These are phyloP conservation scores for Dorcus hopei DNA, from an alignment of 2,888 invertebrate species.

Conservation along the genomic window DNA sequence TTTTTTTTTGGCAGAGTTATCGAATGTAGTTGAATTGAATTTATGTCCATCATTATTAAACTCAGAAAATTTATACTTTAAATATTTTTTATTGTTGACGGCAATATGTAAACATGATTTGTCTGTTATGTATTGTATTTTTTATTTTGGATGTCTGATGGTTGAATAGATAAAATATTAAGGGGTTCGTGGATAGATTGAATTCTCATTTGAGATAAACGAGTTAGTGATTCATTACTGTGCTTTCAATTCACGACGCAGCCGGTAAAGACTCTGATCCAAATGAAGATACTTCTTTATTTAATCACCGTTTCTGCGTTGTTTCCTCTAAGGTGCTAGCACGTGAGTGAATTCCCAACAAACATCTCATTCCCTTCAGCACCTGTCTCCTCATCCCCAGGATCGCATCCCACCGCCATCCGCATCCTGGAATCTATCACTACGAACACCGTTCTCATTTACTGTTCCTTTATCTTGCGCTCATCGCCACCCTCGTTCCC, in stretches of 20 bases:
- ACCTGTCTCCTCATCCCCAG: neutral
- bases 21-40: too few relatives aligned
- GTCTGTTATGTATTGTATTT: too few relatives aligned
- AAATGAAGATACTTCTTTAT: constrained; percentile 29
- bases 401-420: constrained; percentile 16
- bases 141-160: too few relatives aligned
- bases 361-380: neutral
- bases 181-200: too few relatives aligned
- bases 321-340: constrained; percentile 37
- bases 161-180: too few relatives aligned
- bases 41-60: too few relatives aligned
- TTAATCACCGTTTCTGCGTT: constrained; percentile 29
- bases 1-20: too few relatives aligned
- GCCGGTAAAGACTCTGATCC: constrained; percentile 5
- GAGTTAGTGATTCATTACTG: neutral
- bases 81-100: too few relatives aligned
- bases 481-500: constrained; percentile 37
- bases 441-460: constrained; percentile 19
- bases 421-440: constrained; percentile 15
- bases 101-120: too few relatives aligned
- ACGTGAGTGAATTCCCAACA: constrained; percentile 37
- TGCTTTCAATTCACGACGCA: neutral
- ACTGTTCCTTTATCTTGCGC: constrained; percentile 20
- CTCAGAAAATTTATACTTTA: too few relatives aligned
- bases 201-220: neutral